Conservation (phyloP, 2,797 vertebrate genomes). For the Phrynocephalus vlangalii region DNA sequence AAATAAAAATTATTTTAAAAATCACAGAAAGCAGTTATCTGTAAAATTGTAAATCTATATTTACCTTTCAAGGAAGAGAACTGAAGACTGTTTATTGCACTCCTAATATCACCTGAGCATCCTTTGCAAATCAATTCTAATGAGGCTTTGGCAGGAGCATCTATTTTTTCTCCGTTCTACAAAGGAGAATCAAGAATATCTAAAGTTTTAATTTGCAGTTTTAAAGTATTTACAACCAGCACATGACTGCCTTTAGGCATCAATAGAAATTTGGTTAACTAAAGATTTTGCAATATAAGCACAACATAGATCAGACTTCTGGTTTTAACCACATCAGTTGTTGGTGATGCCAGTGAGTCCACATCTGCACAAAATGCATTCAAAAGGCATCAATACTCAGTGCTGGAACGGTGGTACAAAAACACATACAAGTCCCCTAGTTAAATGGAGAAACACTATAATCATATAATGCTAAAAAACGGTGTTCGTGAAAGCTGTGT, state of each 20-base stretch:
- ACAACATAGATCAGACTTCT: not conserved
- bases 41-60: not conserved
- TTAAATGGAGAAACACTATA: not conserved
- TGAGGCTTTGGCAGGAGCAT: constrained; percentile 77
- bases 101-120: constrained; percentile 94
- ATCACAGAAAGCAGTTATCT: not conserved
- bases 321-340: not conserved
- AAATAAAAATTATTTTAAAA: not conserved
- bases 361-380: not conserved
- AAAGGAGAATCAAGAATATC: constrained; percentile 47
- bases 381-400: not conserved
- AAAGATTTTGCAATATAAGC: not conserved
- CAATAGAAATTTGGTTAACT: not conserved
- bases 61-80: constrained; percentile 89
- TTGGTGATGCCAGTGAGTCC: not conserved
- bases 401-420: not conserved
- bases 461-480: not conserved
- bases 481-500: not conserved
- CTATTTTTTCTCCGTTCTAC: constrained; percentile 83
- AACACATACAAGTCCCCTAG: not conserved
- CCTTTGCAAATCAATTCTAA: constrained; percentile 89
- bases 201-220: not conserved
- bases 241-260: not conserved
- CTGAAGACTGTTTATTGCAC: constrained; percentile 96
- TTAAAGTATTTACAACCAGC: not conserved